Evolutionary conservation across 2,797 vertebrate species (phyloP), one percentile per base, ranked within the genome.

Genomic region (Cygnus olor): DNA sequence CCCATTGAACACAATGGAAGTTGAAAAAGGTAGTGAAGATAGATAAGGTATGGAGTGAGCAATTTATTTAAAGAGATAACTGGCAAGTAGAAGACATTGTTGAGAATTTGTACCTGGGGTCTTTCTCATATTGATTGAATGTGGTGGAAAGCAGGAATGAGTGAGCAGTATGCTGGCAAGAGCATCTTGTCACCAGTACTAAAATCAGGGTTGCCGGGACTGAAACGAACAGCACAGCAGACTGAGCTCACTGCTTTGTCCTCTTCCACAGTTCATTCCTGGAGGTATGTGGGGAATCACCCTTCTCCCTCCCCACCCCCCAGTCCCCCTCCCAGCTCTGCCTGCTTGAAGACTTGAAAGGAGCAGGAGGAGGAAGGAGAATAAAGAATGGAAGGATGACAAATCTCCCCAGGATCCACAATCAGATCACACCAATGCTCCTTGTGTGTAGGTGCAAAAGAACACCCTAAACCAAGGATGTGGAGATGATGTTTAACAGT

Each of bases 261-360:
- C 8, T 63, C 20, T 66, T 83, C 10, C 12, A 11, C 2, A 0
- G 34, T 6, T 42, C 1, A 1, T 58, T 82, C 9, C 9, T 44
- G 10, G 3, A 11, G 13, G 20, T 3, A 36, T 1, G 0, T 19
- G 24, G 17, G 15, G 32, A 63, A 25, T 63, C 1, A 0, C 8
- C 6, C 10, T 79, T 27, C 19, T 53, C 0, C 9, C 4, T 64
- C 6, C 19, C 10, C 10, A 10, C 11, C 47, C 47, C 11, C 47
- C 47, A 13, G 11, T 7, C 47, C 12, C 22, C 13, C 6, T 76
- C 32, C 79, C 34, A 82, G 8, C 14, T 53, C 57, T 64, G 16
- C 6, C 40, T 73, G 14, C 54, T 32, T 61, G 25, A 82, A 18
- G 7, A 58, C 60, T 1, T 20, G 7, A 68, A 25, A 61, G 15